Evolutionary conservation across 2,113 vertebrate genomes (phyloP).

Genomic region (Lanius collurio): DNA sequence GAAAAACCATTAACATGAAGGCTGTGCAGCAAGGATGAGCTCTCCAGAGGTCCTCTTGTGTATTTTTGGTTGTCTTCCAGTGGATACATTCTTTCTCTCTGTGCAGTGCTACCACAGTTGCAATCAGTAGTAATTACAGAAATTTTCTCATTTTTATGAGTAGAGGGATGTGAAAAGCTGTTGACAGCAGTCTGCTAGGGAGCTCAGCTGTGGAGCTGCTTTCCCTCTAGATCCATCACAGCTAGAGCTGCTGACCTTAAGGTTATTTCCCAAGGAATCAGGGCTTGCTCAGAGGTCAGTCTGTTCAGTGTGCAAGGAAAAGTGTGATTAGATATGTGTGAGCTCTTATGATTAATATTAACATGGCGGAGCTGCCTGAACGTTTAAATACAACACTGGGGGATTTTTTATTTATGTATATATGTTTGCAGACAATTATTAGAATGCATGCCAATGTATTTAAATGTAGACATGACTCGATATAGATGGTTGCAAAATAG

Average conservation of each 20-base stretch:
- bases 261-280: constrained; percentile 14
- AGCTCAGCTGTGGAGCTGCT: background rate
- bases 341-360: background rate
- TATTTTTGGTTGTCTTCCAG: constrained; percentile 36
- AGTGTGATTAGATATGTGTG: background rate
- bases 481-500: background rate
- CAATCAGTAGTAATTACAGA: constrained; percentile 39
- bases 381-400: background rate
- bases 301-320: background rate
- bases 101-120: background rate
- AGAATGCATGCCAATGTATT: background rate
- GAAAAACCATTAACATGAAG: constrained; percentile 4
- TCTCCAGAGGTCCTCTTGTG: background rate
- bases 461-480: background rate
- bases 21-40: background rate
- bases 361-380: background rate
- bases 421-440: background rate
- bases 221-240: background rate
- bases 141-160: constrained; percentile 22
- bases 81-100: background rate
- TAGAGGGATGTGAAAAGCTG: constrained; percentile 5
- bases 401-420: background rate
- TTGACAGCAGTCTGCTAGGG: background rate
- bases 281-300: background rate
- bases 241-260: background rate